Conservation (phyloP, 2,113 vertebrate species). For the Syngnathoides biaculeatus region DNA sequence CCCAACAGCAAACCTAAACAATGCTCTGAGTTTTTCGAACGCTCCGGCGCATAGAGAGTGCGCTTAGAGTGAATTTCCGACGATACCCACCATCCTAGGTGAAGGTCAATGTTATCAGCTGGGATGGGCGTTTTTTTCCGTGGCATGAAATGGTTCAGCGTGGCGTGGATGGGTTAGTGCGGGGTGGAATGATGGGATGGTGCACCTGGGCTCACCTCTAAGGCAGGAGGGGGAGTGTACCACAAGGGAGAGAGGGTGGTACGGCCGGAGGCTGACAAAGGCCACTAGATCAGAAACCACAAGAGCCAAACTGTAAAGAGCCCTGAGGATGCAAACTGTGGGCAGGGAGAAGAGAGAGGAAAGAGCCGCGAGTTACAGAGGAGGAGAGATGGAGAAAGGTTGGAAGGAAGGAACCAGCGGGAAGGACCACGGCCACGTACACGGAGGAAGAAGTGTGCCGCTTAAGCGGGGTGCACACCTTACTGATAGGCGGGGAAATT, state of each 20-base stretch:
- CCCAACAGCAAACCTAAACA: too few relatives aligned
- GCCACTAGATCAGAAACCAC: slow-evolving; percentile 99
- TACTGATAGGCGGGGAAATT: not conserved
- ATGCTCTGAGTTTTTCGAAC: too few relatives aligned
- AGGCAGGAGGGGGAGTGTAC: slow-evolving; percentile 91
- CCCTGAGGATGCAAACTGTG: slow-evolving; percentile 99
- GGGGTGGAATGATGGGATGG: slow-evolving; percentile 28
- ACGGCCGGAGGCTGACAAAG: slow-evolving; percentile 96
- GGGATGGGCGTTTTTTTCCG: slow-evolving; percentile 19
- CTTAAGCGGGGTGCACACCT: slow-evolving; percentile 1
- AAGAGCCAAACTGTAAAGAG: slow-evolving; percentile 99
- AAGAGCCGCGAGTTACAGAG: slow-evolving; percentile 68
- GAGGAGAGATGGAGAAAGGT: slow-evolving; percentile 36
- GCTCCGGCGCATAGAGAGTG: too few relatives aligned
- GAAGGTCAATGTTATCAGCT: slow-evolving; percentile 12
- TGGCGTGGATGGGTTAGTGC: slow-evolving; percentile 37
- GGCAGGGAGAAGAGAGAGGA: slow-evolving; percentile 75
- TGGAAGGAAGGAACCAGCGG: not conserved
- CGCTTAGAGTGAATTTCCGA: too few relatives aligned
- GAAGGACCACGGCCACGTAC: not conserved
- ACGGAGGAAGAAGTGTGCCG: not conserved
- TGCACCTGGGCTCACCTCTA: slow-evolving; percentile 87
- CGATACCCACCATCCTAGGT: not conserved
- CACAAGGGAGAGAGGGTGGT: slow-evolving; percentile 90
- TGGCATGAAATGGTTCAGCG: slow-evolving; percentile 55